Percentiles rank a stretch among this genome's conserved stretches.
These are phyloP conservation scores for Phania funesta DNA, from an alignment of 2,888 invertebrate species.

Conservation along the genomic window DNA sequence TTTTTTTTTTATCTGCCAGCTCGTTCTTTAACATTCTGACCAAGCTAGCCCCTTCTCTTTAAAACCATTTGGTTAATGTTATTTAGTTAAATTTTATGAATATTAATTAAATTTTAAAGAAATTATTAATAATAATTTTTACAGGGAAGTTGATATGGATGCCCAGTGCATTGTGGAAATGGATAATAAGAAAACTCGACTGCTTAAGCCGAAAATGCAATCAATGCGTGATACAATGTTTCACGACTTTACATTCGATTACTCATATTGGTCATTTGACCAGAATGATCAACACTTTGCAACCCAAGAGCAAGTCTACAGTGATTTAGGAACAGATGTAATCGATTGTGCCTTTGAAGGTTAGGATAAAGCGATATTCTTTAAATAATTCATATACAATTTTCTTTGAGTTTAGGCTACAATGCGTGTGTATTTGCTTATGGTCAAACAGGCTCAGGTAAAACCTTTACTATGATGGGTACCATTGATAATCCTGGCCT, in stretches of 20 bases:
- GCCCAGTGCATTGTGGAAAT: constrained; percentile 91
- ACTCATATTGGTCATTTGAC: constrained; percentile 93
- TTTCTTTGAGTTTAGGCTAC: constrained; percentile 81
- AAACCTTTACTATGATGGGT: constrained; percentile 96
- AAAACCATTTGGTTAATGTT: too few species aligned
- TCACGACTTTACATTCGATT: constrained; percentile 94
- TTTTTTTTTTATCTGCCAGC: too few species aligned
- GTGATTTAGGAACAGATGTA: constrained; percentile 87
- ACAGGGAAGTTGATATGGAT: constrained; percentile 91
- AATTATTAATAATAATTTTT: not conserved
- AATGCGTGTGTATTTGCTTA: constrained; percentile 96
- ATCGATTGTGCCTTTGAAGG: constrained; percentile 88
- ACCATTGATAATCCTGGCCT: constrained; percentile 88
- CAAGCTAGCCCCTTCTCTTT: too few species aligned
- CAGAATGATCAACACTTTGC: constrained; percentile 86
- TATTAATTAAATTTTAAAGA: too few species aligned
- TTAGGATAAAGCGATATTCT: constrained; percentile 70
- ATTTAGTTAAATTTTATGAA: too few species aligned
- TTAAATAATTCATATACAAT: not conserved
- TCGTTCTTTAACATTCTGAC: too few species aligned
- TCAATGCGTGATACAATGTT: constrained; percentile 81
- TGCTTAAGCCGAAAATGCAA: constrained; percentile 85
- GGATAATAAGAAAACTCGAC: constrained; percentile 90
- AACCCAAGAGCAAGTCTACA: constrained; percentile 90
- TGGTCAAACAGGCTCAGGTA: constrained; percentile 95